phyloP scores from a whole-genome alignment of 1,140 invertebrate genomes.

The Tetramorium alpestre region DNA sequence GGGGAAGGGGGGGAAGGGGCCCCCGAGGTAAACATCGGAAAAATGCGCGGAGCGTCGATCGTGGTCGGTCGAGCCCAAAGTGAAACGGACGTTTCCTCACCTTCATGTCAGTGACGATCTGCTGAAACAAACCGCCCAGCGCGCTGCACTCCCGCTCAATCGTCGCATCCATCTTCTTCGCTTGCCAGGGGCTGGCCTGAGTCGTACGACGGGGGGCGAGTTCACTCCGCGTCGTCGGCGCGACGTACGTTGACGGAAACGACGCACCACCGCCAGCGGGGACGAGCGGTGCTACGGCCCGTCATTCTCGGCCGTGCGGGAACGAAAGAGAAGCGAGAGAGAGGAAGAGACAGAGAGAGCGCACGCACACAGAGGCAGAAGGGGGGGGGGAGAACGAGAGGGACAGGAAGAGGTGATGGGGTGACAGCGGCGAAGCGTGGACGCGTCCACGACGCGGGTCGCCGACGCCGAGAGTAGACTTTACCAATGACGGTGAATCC shows the following conservation, averaged over 20 bases:
- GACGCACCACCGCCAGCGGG: constrained; percentile 12
- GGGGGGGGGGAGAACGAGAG: neutral
- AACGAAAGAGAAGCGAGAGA: neutral
- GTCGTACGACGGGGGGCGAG: constrained; percentile 29
- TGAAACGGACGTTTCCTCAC: constrained; percentile 85
- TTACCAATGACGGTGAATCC: neutral
- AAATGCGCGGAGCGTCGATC: constrained; percentile 33
- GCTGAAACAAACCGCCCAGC: constrained; percentile 93
- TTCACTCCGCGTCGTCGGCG: constrained; percentile 63
- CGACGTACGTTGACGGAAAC: constrained; percentile 8
- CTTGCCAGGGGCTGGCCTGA: constrained; percentile 37
- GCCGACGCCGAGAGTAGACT: constrained; percentile 33
- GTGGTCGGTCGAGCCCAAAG: constrained; percentile 27
- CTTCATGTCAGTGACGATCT: constrained; percentile 95
- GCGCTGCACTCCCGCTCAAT: constrained; percentile 93
- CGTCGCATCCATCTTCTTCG: constrained; percentile 88
- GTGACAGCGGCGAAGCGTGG: neutral
- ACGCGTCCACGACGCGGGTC: constrained; percentile 10
- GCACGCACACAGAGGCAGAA: neutral
- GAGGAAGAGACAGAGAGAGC: neutral
- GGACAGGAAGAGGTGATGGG: neutral
- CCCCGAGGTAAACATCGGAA: neutral
- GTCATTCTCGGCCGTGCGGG: constrained; percentile 62
- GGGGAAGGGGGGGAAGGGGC: too few species aligned
- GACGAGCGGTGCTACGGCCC: constrained; percentile 18